phyloP scores from a whole-genome alignment of 2,113 vertebrate genomes.

The Chauna torquata region DNA sequence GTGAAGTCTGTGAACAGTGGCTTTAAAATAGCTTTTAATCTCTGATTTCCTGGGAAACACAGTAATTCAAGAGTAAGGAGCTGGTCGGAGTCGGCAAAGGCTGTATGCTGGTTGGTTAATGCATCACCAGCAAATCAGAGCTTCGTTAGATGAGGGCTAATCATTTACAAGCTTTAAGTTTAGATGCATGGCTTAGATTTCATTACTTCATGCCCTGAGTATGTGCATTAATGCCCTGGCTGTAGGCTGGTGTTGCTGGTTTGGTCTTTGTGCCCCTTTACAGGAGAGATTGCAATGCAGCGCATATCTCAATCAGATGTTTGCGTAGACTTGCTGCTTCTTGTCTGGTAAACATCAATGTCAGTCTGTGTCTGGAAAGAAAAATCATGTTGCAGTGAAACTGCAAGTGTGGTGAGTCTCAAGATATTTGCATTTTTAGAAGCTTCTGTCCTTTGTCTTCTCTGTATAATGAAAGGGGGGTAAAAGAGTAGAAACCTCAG shows the following conservation, averaged over 20 bases:
- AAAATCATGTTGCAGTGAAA: fast-evolving
- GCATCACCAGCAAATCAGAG: neutral
- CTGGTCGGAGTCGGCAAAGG: neutral
- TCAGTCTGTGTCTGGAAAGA: neutral
- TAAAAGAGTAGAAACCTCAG: neutral
- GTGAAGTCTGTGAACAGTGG: neutral
- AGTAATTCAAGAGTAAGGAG: neutral
- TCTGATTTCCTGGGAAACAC: neutral
- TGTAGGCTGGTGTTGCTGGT: fast-evolving
- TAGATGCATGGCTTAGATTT: neutral
- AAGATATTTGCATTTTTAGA: fast-evolving
- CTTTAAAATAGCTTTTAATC: neutral
- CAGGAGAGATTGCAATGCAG: neutral
- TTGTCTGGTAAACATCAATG: neutral
- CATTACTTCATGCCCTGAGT: neutral
- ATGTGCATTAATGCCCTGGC: neutral
- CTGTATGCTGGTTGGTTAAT: fast-evolving
- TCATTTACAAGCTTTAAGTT: neutral
- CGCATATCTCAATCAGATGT: fast-evolving
- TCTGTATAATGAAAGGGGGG: fast-evolving
- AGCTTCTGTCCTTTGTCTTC: neutral
- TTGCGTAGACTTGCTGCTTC: fast-evolving
- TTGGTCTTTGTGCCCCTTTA: neutral
- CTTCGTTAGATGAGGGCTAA: neutral
- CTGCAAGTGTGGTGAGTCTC: neutral